Evolutionary conservation across 2,797 vertebrate genomes (phyloP).

Genomic region (Lagocephalus sceleratus): DNA sequence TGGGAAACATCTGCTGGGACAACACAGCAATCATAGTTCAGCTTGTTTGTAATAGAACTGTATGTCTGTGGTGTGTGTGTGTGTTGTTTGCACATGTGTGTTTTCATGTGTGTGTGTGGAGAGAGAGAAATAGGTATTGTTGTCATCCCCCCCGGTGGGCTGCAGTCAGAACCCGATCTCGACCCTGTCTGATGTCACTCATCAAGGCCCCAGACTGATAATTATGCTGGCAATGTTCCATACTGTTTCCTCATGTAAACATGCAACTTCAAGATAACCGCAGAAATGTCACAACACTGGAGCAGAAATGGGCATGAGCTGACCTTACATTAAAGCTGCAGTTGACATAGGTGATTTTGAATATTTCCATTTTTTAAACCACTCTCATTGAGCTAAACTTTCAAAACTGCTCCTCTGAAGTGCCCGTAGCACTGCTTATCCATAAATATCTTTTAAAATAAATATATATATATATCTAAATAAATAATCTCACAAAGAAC

Average conservation of each 20-base stretch:
- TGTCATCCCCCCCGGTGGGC: too few relatives aligned
- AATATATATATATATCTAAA: slow-evolving; percentile 60
- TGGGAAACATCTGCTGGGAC: slow-evolving; percentile 27
- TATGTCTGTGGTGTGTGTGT: background rate
- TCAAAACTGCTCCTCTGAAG: slow-evolving; percentile 26
- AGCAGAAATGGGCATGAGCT: slow-evolving; percentile 23
- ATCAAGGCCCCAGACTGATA: slow-evolving; percentile 33
- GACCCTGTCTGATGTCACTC: too few relatives aligned
- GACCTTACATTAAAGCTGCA: slow-evolving; percentile 17
- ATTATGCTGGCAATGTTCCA: slow-evolving; percentile 41
- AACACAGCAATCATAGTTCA: slow-evolving; percentile 3
- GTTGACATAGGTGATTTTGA: slow-evolving; percentile 10
- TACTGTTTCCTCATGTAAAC: slow-evolving; percentile 63
- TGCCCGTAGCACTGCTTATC: slow-evolving; percentile 31
- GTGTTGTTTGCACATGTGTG: background rate
- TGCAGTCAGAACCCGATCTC: too few relatives aligned
- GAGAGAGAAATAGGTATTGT: too few relatives aligned
- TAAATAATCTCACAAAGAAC: slow-evolving; percentile 38
- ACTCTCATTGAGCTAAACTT: slow-evolving; percentile 27
- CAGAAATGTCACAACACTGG: slow-evolving; percentile 33
- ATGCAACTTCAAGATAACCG: slow-evolving; percentile 54
- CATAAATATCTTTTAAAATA: slow-evolving; percentile 42
- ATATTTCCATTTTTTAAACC: slow-evolving; percentile 33
- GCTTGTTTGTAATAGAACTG: background rate
- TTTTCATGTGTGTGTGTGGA: too few relatives aligned